Percentiles rank a stretch among this genome's conserved stretches.
phyloP scores from a whole-genome alignment of 2,797 vertebrate species.

The Myotis pilosus region DNA sequence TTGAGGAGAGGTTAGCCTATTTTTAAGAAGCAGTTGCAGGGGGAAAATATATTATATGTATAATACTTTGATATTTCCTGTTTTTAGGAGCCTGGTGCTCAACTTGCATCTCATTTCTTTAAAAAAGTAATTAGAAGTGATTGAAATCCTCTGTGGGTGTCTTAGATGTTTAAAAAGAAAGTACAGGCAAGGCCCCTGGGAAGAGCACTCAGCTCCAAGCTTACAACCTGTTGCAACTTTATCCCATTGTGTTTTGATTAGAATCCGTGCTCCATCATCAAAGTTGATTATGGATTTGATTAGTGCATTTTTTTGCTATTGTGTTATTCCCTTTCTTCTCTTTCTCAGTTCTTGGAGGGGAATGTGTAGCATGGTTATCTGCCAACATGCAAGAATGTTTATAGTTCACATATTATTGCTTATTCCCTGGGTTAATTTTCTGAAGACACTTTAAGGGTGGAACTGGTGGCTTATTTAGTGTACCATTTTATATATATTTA shows the following conservation, averaged over 20 bases:
- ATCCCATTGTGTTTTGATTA: conserved; percentile 69
- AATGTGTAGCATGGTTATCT: conserved; percentile 43
- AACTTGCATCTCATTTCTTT: conserved; percentile 63
- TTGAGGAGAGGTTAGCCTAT: conserved; percentile 37
- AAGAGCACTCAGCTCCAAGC: conserved; percentile 12
- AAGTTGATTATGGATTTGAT: conserved; percentile 67
- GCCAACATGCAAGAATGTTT: conserved; percentile 57
- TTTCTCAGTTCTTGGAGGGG: conserved; percentile 52
- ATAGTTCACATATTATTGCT: conserved; percentile 71
- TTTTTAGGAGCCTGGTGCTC: conserved; percentile 63
- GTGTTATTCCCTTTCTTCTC: conserved; percentile 57
- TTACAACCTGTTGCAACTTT: conserved; percentile 54
- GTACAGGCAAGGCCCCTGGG: not conserved
- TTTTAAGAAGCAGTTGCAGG: conserved; percentile 63
- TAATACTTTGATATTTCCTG: conserved; percentile 54
- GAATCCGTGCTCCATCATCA: conserved; percentile 60
- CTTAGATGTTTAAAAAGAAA: conserved; percentile 58
- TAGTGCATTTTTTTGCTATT: conserved; percentile 56
- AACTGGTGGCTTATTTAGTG: conserved; percentile 55
- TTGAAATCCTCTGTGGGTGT: conserved; percentile 45
- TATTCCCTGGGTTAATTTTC: conserved; percentile 72
- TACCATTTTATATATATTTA: conserved; percentile 57
- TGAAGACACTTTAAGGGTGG: conserved; percentile 65
- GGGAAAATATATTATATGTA: not conserved
- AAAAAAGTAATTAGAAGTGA: conserved; percentile 55